These are phyloP conservation scores for Pammene fasciana DNA, from an alignment of 2,888 invertebrate species.

Conservation along the genomic window DNA sequence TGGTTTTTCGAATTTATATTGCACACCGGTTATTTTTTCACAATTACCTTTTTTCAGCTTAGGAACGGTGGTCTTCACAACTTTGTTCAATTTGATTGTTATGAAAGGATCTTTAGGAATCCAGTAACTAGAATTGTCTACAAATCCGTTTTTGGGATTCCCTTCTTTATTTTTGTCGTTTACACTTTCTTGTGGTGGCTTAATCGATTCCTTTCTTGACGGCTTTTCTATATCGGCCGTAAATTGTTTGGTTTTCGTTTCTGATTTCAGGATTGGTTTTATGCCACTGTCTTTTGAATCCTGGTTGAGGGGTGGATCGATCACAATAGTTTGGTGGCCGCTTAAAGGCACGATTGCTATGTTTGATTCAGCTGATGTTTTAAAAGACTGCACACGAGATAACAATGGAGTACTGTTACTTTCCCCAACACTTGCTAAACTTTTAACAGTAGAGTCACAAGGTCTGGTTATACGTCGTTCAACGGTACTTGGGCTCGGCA, in stretches of 20 bases:
- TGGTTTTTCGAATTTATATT: conserved; percentile 71
- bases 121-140: conserved; percentile 64
- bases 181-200: conserved; percentile 42
- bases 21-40: conserved; percentile 63
- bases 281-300: conserved; percentile 47
- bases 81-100: conserved; percentile 76
- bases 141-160: conserved; percentile 49
- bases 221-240: conserved; percentile 44
- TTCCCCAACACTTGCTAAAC: conserved; percentile 55
- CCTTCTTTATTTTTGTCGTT: conserved; percentile 50
- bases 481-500: conserved; percentile 72
- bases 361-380: conserved; percentile 76
- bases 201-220: conserved; percentile 16
- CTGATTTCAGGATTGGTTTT: conserved; percentile 27
- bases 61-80: conserved; percentile 75
- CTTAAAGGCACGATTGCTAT: conserved; percentile 78
- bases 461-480: conserved; percentile 56
- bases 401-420: conserved; percentile 65
- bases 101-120: conserved; percentile 75
- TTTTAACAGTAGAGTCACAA: conserved; percentile 49
- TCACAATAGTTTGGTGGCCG: conserved; percentile 81
- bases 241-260: conserved; percentile 40
- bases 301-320: conserved; percentile 72
- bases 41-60: conserved; percentile 71
- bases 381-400: conserved; percentile 76